phyloP scores from a whole-genome alignment of 2,113 vertebrate genomes.

The Pomatostomus ruficeps region DNA sequence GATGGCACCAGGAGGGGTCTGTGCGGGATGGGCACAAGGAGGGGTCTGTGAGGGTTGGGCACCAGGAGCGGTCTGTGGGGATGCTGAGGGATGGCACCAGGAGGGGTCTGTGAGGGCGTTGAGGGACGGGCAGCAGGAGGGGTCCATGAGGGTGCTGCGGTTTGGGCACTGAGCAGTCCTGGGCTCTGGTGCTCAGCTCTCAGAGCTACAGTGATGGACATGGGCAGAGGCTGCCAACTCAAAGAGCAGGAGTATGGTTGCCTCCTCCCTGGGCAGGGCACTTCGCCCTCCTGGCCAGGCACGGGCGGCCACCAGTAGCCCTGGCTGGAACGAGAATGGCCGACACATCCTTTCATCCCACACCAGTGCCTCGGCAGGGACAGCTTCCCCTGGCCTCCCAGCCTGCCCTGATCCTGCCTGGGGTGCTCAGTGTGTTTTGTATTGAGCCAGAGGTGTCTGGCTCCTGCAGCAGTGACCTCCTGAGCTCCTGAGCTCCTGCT shows the following conservation, averaged over 20 bases:
- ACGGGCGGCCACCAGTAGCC: neutral
- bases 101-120: neutral
- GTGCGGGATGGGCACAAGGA: too few species aligned
- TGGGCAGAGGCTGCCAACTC: neutral
- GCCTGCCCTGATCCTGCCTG: neutral
- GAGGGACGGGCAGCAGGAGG: neutral
- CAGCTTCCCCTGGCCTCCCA: rapidly evolving
- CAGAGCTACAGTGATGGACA: neutral
- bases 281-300: neutral
- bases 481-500: neutral
- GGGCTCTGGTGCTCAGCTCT: neutral
- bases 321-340: neutral
- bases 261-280: neutral
- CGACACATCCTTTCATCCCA: neutral
- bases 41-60: too few species aligned
- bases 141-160: neutral
- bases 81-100: too few species aligned
- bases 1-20: too few species aligned
- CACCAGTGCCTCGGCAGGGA: rapidly evolving
- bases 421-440: rapidly evolving
- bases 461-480: neutral
- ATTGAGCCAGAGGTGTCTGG: rapidly evolving
- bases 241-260: rapidly evolving
- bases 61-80: too few species aligned
- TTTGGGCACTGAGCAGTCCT: neutral